Evolutionary conservation across 2,113 vertebrate species (phyloP).

Genomic region (Microtus pennsylvanicus): DNA sequence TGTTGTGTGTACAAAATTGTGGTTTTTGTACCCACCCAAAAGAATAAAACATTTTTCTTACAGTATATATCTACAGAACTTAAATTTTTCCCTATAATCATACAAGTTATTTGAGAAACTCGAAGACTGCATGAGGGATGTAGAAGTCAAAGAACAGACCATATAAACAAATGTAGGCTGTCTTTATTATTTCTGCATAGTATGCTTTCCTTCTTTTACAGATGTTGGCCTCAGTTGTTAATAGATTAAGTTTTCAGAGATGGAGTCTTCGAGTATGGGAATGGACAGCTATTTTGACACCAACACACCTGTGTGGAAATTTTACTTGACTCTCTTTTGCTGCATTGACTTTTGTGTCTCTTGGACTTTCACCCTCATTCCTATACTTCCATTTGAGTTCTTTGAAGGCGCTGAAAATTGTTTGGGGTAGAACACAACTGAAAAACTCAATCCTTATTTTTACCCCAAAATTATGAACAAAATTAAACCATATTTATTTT

Average conservation of each 20-base stretch:
- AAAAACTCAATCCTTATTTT: conserved; percentile 47
- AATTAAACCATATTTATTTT: conserved; percentile 57
- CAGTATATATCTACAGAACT: conserved; percentile 86
- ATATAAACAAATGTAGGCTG: conserved; percentile 58
- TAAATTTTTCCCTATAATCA: conserved; percentile 82
- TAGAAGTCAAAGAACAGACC: neutral
- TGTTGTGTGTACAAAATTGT: conserved; percentile 91
- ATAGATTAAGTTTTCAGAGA: conserved; percentile 44
- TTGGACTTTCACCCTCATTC: neutral
- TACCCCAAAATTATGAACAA: conserved; percentile 54
- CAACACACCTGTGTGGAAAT: conserved; percentile 53
- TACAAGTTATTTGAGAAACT: conserved; percentile 73
- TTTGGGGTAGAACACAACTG: neutral
- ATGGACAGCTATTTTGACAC: conserved; percentile 19
- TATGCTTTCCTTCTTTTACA: conserved; percentile 42
- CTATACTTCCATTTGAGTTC: conserved; percentile 10
- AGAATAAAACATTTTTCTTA: conserved; percentile 91
- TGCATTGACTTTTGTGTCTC: conserved; percentile 61
- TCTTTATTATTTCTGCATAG: conserved; percentile 54
- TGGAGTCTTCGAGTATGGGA: conserved; percentile 28
- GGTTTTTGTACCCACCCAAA: conserved; percentile 92
- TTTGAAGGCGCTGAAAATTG: conserved; percentile 49
- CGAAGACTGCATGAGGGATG: conserved; percentile 15
- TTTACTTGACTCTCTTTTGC: conserved; percentile 70
- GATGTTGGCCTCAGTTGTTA: conserved; percentile 27